Base-by-base conservation (phyloP, 2,888 invertebrate genomes). In the Mesorhabditis spiculigera region DNA sequence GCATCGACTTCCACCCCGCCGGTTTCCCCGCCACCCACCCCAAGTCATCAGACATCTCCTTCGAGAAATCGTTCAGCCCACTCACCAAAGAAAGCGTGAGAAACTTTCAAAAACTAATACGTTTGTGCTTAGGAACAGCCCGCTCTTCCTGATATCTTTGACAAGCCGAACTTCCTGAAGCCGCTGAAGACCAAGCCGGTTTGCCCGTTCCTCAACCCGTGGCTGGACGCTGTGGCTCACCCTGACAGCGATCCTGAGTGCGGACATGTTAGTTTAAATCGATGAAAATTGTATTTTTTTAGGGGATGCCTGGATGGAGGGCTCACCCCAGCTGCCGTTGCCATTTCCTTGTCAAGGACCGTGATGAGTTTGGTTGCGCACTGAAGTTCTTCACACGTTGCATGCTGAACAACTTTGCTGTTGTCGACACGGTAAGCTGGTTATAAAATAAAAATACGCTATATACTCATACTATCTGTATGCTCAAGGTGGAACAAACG, bases 241-340 rank as follows among this genome's bases (percentile, higher is more conserved):
- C 58, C 58, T 13, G 58, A 50, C 58, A 50, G 58, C 58, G 58
- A 50, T 50, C 58, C 58, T 50, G 58, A 50, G 58, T 50, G 58
- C 58, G 58, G 58, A 50, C 58, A 50, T 50, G 58, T 50, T 13
- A 50, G 58, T 50, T 10, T 50, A 13, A 50, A 50, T 50, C 58
- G n/a, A 50, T 50, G 8, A 13, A 13, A 50, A 50, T 13, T 50
- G 58, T 13, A 50, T 50, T 28, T 28, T 28, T 50, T 50, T 50
- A 50, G 58, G 58, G 58, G 3, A 50, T 50, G 58, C 58, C 58
- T 50, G 58, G 58, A 13, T 50, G 58, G 58, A 10, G 58, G n/a
- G 58, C 58, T 50, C 58, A 50, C n/a, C 58, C 58, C 58, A 13
- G 10, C 10, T 50, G 58, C n/a, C 58, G 58, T 50, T 50, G 58